These are phyloP conservation scores for Lasioglossum morio DNA, from an alignment of 2,888 invertebrate species.

Conservation along the genomic window DNA sequence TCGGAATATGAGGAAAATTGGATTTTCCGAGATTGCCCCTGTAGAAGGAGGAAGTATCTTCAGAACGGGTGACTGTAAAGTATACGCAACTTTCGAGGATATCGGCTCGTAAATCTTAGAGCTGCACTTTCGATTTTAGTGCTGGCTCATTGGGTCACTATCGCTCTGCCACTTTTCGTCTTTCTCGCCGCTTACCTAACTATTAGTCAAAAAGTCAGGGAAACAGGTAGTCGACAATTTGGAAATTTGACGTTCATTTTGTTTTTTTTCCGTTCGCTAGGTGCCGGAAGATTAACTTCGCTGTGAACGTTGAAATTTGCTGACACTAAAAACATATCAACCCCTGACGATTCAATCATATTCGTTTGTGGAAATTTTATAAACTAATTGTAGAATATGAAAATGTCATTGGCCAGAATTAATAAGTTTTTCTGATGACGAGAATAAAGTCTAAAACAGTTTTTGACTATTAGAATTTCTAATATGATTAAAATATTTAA, in stretches of 20 bases:
- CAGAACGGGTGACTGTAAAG: conserved; percentile 32
- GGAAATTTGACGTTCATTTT: not conserved
- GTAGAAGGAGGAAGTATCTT: conserved; percentile 1
- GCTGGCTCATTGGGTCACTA: conserved; percentile 69
- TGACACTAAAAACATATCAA: not conserved
- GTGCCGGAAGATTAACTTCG: not conserved
- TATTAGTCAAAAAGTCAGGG: not conserved
- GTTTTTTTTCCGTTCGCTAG: not conserved
- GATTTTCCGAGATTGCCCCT: conserved; percentile 24
- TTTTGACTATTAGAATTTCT: too few species aligned
- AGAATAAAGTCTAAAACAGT: too few species aligned
- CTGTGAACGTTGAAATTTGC: not conserved
- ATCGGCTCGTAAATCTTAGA: conserved; percentile 61
- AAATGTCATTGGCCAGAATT: too few species aligned
- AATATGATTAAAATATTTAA: too few species aligned
- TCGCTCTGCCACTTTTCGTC: conserved; percentile 41
- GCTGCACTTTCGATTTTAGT: conserved; percentile 72
- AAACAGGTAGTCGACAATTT: not conserved
- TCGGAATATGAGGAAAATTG: conserved; percentile 12
- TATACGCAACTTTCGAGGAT: conserved; percentile 47
- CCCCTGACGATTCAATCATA: not conserved
- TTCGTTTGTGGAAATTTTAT: too few species aligned
- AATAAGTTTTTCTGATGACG: too few species aligned
- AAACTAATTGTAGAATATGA: too few species aligned
- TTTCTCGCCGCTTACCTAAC: not conserved